Base-by-base conservation (phyloP, 1,140 invertebrate species). In the Dinoponera quadriceps region DNA sequence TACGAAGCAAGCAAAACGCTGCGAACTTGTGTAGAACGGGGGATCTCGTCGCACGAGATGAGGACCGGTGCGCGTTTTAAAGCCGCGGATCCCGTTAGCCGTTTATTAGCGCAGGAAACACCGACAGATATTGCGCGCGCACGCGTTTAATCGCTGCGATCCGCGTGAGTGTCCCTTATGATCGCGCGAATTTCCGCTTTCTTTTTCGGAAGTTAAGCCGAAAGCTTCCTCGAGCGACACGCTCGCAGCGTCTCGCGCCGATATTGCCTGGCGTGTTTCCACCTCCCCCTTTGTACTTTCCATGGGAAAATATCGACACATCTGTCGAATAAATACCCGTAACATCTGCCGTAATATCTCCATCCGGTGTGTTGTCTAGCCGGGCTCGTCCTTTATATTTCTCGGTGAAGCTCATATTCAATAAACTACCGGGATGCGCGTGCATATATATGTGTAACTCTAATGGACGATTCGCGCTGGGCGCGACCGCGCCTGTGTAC, bases 291-390 rank as follows among this genome's bases (percentile, higher is more conserved):
- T 66, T 80, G 33, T 71, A 78, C 65, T 69, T 78, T 87, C 72
- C 25, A 86, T 73, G 81, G 55, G 71, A 86, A 90, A 91, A 91
- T 91, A 92, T 92, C 89, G 91, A 90, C 91, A 91, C 87, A 91
- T 89, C 90, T 88, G 91, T 91, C 91, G 89, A 91, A 91, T 91
- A 92, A 90, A 88, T 89, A 92, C 89, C 90, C 72, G 69, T 77
- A 88, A 87, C 91, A 92, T 92, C 89, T 92, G 91, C 83, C 80
- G 85, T 86, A 82, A 91, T 80, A 77, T 89, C 77, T 91, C 84
- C 83, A 85, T 87, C 83, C 77, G 33, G 48, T 33, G 20, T 71
- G 27, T 85, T 74, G 74, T 71, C 69, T 60, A 55, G 57, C 77
- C 27, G 59, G 38, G 54, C 65, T 82, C 59, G 38, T 14, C 69